phyloP scores from a whole-genome alignment of 1,140 invertebrate genomes.

The Drosophila melanica region DNA sequence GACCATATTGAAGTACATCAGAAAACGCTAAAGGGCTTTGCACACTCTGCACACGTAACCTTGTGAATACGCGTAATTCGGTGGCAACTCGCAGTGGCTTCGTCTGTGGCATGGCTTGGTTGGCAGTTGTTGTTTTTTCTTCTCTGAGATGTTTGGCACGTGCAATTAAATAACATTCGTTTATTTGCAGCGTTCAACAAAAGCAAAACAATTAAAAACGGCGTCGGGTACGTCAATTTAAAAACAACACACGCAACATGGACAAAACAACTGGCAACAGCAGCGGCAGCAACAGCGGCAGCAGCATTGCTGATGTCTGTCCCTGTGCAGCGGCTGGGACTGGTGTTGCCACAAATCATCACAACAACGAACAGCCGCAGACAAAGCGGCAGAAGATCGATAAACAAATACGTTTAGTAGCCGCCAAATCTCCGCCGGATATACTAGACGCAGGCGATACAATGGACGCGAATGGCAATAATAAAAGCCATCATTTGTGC shows the following conservation, averaged over 20 bases:
- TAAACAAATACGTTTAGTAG: constrained; percentile 78
- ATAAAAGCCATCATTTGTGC: constrained; percentile 63
- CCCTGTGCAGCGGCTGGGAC: constrained; percentile 30
- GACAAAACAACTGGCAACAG: constrained; percentile 43
- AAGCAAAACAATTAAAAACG: constrained; percentile 23
- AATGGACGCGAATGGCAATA: constrained; percentile 61
- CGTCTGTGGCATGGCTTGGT: constrained; percentile 30
- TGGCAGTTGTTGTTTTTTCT: constrained; percentile 33
- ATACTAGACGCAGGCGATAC: constrained; percentile 56
- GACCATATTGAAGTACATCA: no score
- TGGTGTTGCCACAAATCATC: constrained; percentile 30
- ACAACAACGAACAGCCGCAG: constrained; percentile 75
- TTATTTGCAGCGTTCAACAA: constrained; percentile 39
- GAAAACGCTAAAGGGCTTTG: constrained; percentile 1
- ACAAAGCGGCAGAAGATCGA: constrained; percentile 81
- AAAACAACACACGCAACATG: constrained; percentile 41
- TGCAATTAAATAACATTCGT: constrained; percentile 6
- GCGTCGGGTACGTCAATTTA: constrained; percentile 68
- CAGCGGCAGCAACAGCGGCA: constrained; percentile 22
- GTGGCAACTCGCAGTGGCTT: constrained; percentile 60
- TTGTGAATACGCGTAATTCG: constrained; percentile 82
- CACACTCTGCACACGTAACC: constrained; percentile 77
- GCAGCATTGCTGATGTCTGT: constrained; percentile 29
- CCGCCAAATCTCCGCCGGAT: constrained; percentile 63
- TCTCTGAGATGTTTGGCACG: background rate